Conservation (phyloP, 1,140 invertebrate genomes). For the Papilio glaucus region DNA sequence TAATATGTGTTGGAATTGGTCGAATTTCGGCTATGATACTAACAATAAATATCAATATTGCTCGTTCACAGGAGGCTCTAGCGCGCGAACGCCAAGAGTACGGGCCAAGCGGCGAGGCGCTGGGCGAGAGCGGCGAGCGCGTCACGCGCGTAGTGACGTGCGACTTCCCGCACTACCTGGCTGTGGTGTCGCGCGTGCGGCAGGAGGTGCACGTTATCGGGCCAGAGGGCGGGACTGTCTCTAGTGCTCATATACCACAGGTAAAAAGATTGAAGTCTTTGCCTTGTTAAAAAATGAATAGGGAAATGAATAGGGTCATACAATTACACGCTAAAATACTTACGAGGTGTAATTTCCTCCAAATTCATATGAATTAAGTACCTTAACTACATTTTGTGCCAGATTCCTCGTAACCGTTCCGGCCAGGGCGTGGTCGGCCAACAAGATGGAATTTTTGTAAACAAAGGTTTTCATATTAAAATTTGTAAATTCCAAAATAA, state of each 20-base stretch:
- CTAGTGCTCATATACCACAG: conserved; percentile 96
- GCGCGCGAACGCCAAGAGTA: conserved; percentile 94
- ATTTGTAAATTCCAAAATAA: too few species aligned
- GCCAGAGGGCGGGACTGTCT: conserved; percentile 97
- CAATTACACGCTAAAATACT: neutral
- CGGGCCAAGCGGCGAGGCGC: conserved; percentile 83
- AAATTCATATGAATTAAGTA: too few species aligned
- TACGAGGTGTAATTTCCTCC: too few species aligned
- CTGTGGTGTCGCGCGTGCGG: conserved; percentile 94
- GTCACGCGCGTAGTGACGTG: conserved; percentile 97
- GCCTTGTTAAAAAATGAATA: too few species aligned
- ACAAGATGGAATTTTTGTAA: too few species aligned
- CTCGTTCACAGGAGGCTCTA: conserved; percentile 92
- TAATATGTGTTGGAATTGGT: too few species aligned
- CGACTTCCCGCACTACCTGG: conserved; percentile 98
- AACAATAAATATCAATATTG: neutral
- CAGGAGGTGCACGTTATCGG: conserved; percentile 98
- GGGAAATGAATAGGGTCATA: too few species aligned
- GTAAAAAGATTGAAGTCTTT: conserved; percentile 45
- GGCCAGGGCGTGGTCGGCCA: too few species aligned
- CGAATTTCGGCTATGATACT: neutral
- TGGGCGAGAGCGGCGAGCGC: conserved; percentile 81
- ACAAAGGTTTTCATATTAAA: too few species aligned
- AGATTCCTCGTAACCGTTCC: too few species aligned
- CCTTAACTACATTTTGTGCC: too few species aligned